These are phyloP conservation scores for Spodoptera picta DNA, from an alignment of 2,888 invertebrate genomes.

Conservation along the genomic window DNA sequence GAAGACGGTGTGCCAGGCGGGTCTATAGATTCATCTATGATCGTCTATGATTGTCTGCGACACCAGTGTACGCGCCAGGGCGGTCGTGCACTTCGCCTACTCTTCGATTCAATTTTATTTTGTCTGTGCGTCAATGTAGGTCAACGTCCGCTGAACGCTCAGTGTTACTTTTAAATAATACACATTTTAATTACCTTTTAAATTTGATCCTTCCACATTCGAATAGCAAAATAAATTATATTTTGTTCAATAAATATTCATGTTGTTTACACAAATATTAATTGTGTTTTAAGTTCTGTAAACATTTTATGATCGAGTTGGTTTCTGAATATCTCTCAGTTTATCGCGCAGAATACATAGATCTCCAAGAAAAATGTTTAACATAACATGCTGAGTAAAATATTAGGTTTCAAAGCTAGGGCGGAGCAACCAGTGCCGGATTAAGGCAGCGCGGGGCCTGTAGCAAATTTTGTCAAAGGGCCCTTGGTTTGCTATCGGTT, in stretches of 20 bases:
- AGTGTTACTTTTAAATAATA: conserved; percentile 39
- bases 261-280: conserved; percentile 8
- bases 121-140: conserved; percentile 61
- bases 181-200: conserved; percentile 30
- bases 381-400: conserved; percentile 62
- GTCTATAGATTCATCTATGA: conserved; percentile 33
- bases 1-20: conserved; percentile 14
- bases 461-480: no score
- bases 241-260: conserved; percentile 23
- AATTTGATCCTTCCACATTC: conserved; percentile 25
- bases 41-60: conserved; percentile 29
- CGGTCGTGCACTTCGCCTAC: conserved; percentile 65
- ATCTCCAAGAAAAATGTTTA: conserved; percentile 53
- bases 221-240: conserved; percentile 17
- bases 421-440: no score
- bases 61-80: conserved; percentile 70
- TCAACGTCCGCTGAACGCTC: conserved; percentile 52
- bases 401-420: conserved; percentile 72
- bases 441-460: no score
- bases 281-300: background rate
- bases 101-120: conserved; percentile 61
- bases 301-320: conserved; percentile 13
- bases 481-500: no score
- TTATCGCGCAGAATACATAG: conserved; percentile 37
- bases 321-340: conserved; percentile 22